These are phyloP conservation scores for Leucophora obtusa DNA, from an alignment of 2,888 invertebrate species.

Conservation along the genomic window DNA sequence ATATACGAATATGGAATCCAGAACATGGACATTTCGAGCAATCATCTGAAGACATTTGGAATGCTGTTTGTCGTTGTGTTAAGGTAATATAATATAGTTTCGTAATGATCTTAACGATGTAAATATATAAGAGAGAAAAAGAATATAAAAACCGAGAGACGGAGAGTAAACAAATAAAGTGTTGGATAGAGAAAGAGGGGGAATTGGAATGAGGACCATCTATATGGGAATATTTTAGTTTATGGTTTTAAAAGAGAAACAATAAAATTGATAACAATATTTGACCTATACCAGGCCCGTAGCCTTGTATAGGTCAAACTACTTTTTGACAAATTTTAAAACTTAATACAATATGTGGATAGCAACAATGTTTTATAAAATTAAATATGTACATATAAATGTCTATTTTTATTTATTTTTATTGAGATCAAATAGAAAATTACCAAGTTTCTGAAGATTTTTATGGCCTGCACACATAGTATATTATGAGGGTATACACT, in stretches of 20 bases:
- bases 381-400: too few species aligned
- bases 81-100: slow-evolving; percentile 81
- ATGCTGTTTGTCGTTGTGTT: slow-evolving; percentile 82
- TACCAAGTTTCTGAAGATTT: too few species aligned
- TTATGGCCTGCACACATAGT: too few species aligned
- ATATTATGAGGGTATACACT: too few species aligned
- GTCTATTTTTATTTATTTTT: too few species aligned
- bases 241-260: slow-evolving; percentile 3
- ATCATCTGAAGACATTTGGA: slow-evolving; percentile 94
- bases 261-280: slow-evolving; percentile 31
- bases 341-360: too few species aligned
- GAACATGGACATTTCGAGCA: slow-evolving; percentile 90
- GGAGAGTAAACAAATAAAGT: neutral
- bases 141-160: neutral
- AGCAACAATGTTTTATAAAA: too few species aligned
- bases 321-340: too few species aligned
- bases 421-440: too few species aligned
- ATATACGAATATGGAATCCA: slow-evolving; percentile 88
- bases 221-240: slow-evolving; percentile 2
- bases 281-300: slow-evolving; percentile 48
- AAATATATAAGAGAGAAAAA: neutral
- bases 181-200: neutral
- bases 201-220: neutral
- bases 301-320: too few species aligned
- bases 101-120: neutral